Evolutionary conservation across 2,888 invertebrate species (phyloP), one percentile per base, ranked within the genome.

Genomic region (Sphinx pinastri): DNA sequence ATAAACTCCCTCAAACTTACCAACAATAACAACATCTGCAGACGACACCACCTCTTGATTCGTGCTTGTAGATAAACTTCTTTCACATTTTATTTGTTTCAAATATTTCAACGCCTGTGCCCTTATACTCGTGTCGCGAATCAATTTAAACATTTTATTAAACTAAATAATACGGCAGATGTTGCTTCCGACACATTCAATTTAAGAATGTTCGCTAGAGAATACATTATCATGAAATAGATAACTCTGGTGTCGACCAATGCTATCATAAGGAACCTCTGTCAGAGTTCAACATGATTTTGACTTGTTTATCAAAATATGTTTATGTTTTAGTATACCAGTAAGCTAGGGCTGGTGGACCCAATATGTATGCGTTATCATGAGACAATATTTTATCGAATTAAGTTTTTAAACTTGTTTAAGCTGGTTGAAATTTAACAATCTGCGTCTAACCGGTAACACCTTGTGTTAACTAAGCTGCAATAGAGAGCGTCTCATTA

Each of bases 11-110:
- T 38, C 38, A 8, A 52, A 90, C 91, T 93, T 87, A 96, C 96
- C 97, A 76, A 97, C 95, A 77, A 97, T 94, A 70, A 97, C 97
- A 75, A 97, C 97, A 91, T 97, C 97, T 19, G 97, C 97, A 57
- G 95, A 94, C 54, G 90, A 79, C 55, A 88, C 89, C 2, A 93
- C 81, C 66, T 93, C 92, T 54, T 83, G 77, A 25, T 85, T 83
- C 3, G 49, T 52, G 8, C 58, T 66, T 0, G 83, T 83, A 7
- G 88, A 75, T 25, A 87, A 76, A 51, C 74, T 77, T 71, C 88
- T 81, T 68, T 80, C 85, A 55, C 77, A 80, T 72, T 77, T 84
- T 19, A 81, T 78, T 69, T 77, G 79, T 73, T 84, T 88, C 38
- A 90, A 83, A 82, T 84, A 89, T 76, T 80, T 89, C 1, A 71